Evolutionary conservation across 2,113 vertebrate genomes (phyloP).

Genomic region (Ginglymostoma cirratum): DNA sequence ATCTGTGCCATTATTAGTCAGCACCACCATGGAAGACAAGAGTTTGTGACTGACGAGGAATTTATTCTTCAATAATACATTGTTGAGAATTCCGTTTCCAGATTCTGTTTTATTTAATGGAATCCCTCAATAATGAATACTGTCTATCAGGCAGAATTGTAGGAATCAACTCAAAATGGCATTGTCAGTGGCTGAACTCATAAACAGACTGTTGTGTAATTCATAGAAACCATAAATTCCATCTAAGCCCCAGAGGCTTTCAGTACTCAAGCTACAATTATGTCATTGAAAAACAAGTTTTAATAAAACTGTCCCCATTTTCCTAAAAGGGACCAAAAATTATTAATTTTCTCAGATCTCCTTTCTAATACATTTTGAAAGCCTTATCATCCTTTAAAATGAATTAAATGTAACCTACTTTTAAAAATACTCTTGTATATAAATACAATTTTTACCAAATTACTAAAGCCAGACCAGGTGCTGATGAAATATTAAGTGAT

Average conservation of each 20-base stretch:
- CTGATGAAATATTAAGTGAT: neutral
- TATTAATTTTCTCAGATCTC: slow-evolving; percentile 19
- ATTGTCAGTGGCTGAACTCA: slow-evolving; percentile 16
- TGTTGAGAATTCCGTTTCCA: neutral
- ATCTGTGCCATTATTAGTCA: neutral
- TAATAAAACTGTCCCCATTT: slow-evolving; percentile 33
- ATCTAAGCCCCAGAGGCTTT: slow-evolving; percentile 20
- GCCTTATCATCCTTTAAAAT: slow-evolving; percentile 19
- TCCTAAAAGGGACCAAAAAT: slow-evolving; percentile 8
- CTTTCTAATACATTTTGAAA: slow-evolving; percentile 32
- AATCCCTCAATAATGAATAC: neutral
- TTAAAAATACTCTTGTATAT: neutral
- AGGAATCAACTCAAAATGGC: slow-evolving; percentile 30
- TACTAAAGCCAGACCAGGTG: neutral
- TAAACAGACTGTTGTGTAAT: slow-evolving; percentile 35
- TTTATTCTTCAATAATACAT: slow-evolving; percentile 5
- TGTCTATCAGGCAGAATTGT: slow-evolving; percentile 22
- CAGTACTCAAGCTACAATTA: slow-evolving; percentile 17
- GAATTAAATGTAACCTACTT: slow-evolving; percentile 27
- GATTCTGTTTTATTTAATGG: slow-evolving; percentile 9
- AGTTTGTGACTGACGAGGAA: neutral
- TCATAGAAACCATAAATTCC: slow-evolving; percentile 18
- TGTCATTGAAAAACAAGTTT: slow-evolving; percentile 33
- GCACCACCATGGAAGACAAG: neutral
- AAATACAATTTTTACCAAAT: neutral